These are phyloP conservation scores for Fabriciana adippe DNA, from an alignment of 2,888 invertebrate genomes.

Conservation along the genomic window DNA sequence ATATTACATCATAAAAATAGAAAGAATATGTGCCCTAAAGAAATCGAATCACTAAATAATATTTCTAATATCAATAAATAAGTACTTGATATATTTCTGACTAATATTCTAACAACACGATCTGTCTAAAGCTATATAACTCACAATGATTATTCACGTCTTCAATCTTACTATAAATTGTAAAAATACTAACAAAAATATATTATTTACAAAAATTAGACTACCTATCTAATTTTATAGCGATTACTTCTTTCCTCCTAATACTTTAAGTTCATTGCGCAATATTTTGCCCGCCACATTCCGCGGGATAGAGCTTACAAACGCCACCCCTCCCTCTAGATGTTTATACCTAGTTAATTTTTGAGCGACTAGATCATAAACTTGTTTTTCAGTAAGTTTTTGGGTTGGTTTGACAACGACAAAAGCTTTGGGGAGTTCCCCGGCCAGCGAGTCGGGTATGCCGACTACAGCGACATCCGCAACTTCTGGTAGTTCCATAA, in stretches of 20 bases:
- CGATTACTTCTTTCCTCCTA: constrained; percentile 48
- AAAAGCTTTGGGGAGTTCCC: constrained; percentile 89
- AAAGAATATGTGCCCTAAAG: no score
- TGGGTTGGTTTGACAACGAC: constrained; percentile 84
- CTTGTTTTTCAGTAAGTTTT: constrained; percentile 80
- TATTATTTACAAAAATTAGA: constrained; percentile 3
- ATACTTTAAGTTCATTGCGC: constrained; percentile 85
- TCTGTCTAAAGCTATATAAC: constrained; percentile 11
- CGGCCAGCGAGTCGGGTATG: constrained; percentile 85
- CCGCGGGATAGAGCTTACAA: constrained; percentile 87
- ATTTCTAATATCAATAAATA: background rate
- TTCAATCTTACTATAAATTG: background rate
- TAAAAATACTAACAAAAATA: background rate
- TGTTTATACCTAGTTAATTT: constrained; percentile 88
- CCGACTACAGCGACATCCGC: constrained; percentile 91
- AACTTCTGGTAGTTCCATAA: constrained; percentile 87
- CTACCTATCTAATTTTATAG: background rate
- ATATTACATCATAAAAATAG: no score
- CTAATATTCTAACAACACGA: background rate
- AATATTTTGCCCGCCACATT: constrained; percentile 90
- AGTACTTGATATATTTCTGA: background rate
- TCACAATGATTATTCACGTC: constrained; percentile 2
- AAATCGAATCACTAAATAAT: background rate
- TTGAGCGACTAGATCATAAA: constrained; percentile 82
- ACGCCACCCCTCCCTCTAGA: constrained; percentile 86